phyloP scores from a whole-genome alignment of 2,797 vertebrate species.

The Eurystomus glaucurus region DNA sequence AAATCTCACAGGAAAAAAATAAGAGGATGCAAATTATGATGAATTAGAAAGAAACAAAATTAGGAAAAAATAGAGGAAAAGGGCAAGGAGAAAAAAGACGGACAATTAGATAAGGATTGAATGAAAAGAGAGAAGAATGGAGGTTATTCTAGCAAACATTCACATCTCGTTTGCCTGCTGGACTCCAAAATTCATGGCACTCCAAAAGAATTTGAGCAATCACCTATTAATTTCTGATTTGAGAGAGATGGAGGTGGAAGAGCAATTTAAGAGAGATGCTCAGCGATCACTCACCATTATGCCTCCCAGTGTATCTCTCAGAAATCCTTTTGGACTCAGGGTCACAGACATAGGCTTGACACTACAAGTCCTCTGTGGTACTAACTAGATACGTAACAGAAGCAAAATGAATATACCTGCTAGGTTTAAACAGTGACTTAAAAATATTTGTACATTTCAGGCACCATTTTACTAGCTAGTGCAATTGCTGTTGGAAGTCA shows the following conservation, averaged over 20 bases:
- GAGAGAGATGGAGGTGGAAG: not conserved
- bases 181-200: not conserved
- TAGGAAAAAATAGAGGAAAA: not conserved
- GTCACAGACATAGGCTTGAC: not conserved
- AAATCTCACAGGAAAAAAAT: not conserved
- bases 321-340: not conserved
- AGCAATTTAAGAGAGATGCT: not conserved
- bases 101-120: not conserved
- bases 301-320: not conserved
- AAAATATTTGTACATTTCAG: not conserved
- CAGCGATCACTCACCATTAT: not conserved
- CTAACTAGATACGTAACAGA: not conserved
- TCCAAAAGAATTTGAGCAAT: not conserved
- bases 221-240: not conserved
- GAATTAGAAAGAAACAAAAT: not conserved
- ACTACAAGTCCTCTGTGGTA: not conserved
- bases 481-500: not conserved
- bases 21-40: not conserved
- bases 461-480: not conserved
- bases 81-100: not conserved
- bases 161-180: not conserved
- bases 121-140: not conserved
- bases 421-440: not conserved
- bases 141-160: not conserved
- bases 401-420: not conserved